These are phyloP conservation scores for Danaus plexippus DNA, from an alignment of 1,140 invertebrate species.

Conservation along the genomic window DNA sequence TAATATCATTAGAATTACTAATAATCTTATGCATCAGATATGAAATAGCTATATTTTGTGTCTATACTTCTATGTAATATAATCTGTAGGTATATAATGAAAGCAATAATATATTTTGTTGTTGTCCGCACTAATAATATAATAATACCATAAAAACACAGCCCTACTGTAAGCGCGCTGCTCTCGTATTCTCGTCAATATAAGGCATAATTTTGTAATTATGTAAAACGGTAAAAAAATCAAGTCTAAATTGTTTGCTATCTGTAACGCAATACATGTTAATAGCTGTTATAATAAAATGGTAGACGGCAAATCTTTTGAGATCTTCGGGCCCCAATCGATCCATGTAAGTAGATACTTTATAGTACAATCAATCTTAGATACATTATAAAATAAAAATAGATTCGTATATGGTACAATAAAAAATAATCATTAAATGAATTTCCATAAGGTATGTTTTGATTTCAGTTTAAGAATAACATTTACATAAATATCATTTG, in stretches of 20 bases:
- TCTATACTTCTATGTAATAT: no score
- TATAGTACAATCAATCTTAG: background rate
- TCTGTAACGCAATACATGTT: conserved; percentile 63
- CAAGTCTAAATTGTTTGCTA: conserved; percentile 56
- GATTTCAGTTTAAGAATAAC: no score
- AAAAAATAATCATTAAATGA: no score
- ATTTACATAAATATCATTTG: no score
- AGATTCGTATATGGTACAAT: no score
- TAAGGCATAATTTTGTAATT: conserved; percentile 67
- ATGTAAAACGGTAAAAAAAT: conserved; percentile 64
- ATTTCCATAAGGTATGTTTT: no score
- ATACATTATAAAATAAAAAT: conserved; percentile 25
- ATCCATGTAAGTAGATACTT: conserved; percentile 35
- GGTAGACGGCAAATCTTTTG: conserved; percentile 52
- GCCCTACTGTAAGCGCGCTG: conserved; percentile 11
- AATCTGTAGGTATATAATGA: no score
- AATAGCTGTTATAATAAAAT: conserved; percentile 58
- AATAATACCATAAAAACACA: conserved; percentile 2
- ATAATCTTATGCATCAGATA: no score
- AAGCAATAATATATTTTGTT: no score
- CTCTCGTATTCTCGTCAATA: conserved; percentile 20
- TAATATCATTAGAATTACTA: no score
- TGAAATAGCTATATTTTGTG: no score
- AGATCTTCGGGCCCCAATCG: conserved; percentile 42
- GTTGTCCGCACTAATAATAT: no score